Percentiles rank a stretch among this genome's conserved stretches.
Evolutionary conservation across 2,113 vertebrate genomes (phyloP).

Genomic region (Cygnus atratus): DNA sequence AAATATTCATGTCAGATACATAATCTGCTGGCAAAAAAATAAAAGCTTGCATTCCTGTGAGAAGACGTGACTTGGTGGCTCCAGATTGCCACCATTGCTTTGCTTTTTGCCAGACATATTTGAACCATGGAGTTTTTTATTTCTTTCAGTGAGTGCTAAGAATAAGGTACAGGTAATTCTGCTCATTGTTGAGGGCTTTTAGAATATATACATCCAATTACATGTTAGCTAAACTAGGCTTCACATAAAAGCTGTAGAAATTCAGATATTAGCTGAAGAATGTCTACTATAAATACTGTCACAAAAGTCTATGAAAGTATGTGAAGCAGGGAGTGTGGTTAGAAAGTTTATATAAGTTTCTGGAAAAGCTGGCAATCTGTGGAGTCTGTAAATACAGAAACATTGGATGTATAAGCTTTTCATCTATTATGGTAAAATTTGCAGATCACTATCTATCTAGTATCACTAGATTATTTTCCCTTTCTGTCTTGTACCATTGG

Average conservation of each 20-base stretch:
- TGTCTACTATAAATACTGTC: background rate
- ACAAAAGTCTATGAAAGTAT: background rate
- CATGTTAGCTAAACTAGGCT: background rate
- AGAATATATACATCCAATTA: background rate
- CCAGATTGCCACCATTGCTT: background rate
- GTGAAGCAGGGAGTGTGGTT: background rate
- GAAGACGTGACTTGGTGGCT: fast-evolving
- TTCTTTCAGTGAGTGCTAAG: background rate
- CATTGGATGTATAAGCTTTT: background rate
- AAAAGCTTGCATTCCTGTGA: background rate
- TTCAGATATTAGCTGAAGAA: background rate
- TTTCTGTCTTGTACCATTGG: background rate
- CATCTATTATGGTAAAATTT: background rate
- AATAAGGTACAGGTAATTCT: background rate
- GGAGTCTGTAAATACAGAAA: background rate
- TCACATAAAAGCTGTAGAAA: background rate
- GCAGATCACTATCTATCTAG: too few species aligned
- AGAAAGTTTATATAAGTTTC: background rate
- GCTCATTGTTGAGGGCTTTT: background rate
- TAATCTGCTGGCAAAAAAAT: background rate
- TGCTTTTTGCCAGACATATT: background rate
- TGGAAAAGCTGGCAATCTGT: background rate
- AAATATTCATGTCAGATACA: background rate
- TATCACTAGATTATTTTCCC: background rate
- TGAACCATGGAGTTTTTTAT: background rate